A percentile compares a stretch with the other conserved stretches of the same genome.
Evolutionary conservation across 2,113 vertebrate genomes (phyloP).

Genomic region (Ceyx melanurus): DNA sequence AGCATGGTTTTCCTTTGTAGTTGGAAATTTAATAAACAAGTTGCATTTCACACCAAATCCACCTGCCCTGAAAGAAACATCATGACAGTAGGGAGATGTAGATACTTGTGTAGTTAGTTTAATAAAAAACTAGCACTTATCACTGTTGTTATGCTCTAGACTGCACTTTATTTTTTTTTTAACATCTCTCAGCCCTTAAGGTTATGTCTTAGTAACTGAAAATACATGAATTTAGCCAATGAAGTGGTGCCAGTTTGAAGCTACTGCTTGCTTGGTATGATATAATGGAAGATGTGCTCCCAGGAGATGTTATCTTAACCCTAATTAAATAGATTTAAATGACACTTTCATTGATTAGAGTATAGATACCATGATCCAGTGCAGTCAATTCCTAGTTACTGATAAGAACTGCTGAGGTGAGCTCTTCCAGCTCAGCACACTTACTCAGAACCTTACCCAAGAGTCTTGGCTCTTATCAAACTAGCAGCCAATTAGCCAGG

Average conservation of each 20-base stretch:
- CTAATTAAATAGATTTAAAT: conserved; percentile 20
- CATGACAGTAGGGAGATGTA: neutral
- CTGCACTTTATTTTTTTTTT: neutral
- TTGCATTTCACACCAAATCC: neutral
- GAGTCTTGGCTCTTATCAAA: neutral
- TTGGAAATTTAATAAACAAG: neutral
- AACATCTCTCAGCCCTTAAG: neutral
- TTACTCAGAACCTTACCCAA: neutral
- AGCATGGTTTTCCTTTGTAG: neutral
- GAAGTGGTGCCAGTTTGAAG: neutral
- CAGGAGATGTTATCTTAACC: neutral
- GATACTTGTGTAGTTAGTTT: neutral
- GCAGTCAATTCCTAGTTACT: neutral
- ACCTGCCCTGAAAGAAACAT: neutral
- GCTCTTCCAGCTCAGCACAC: neutral
- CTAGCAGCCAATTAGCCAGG: neutral
- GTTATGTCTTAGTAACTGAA: neutral
- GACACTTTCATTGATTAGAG: neutral
- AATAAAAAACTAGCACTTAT: neutral
- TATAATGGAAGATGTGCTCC: neutral
- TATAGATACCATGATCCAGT: neutral
- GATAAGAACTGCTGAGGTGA: neutral
- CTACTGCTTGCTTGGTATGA: neutral
- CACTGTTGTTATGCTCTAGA: neutral
- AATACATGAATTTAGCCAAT: neutral